Conservation (phyloP, 1,140 invertebrate genomes). For the Sarcophaga bullata region DNA sequence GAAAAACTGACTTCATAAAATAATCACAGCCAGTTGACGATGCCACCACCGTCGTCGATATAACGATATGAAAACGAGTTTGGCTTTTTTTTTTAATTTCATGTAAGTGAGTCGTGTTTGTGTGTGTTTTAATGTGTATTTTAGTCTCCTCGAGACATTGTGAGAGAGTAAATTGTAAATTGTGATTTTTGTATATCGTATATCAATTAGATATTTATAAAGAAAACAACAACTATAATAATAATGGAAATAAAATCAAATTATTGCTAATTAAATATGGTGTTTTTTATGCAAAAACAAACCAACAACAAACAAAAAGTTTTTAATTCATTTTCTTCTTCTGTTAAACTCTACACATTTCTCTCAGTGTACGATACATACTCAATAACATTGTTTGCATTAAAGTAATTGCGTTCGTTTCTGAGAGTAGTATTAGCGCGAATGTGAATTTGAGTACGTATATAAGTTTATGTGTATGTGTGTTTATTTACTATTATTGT, state of each 20-base stretch:
- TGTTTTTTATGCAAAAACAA: background rate
- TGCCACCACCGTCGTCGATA: background rate
- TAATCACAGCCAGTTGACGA: constrained; percentile 9
- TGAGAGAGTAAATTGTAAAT: no score
- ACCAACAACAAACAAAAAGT: no score
- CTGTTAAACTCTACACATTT: no score
- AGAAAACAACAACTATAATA: background rate
- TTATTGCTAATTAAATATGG: background rate
- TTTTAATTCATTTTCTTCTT: no score
- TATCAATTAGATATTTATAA: constrained; percentile 4
- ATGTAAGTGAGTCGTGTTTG: background rate
- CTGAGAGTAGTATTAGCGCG: no score
- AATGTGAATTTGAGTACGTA: no score
- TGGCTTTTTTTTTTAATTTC: background rate
- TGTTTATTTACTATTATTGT: background rate
- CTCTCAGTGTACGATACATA: no score
- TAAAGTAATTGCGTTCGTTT: background rate
- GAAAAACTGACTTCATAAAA: constrained; percentile 1
- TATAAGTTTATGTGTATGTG: background rate
- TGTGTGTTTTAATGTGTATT: background rate
- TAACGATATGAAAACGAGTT: background rate
- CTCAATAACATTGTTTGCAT: no score
- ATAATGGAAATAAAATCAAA: background rate
- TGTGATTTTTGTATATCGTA: background rate
- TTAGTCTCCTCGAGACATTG: no score